Conservation (phyloP, 2,888 invertebrate genomes). For the Melanophora roralis region DNA sequence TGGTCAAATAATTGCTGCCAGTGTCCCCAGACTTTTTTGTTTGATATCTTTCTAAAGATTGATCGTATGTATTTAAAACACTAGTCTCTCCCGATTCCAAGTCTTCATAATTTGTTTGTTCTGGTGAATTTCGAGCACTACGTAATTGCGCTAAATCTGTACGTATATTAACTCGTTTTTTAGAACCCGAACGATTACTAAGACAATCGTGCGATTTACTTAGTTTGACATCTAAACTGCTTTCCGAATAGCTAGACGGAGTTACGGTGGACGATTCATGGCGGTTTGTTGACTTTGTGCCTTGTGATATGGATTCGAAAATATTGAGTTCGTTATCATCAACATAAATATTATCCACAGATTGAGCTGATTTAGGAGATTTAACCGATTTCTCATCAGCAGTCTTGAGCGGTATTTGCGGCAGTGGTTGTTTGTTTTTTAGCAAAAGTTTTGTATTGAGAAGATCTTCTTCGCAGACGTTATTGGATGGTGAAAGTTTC, state of each 20-base stretch:
- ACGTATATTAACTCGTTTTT: conserved; percentile 82
- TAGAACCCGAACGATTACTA: conserved; percentile 78
- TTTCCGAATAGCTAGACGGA: conserved; percentile 76
- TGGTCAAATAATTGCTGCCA: conserved; percentile 79
- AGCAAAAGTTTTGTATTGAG: conserved; percentile 75
- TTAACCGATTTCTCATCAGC: conserved; percentile 59
- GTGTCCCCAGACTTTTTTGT: conserved; percentile 79
- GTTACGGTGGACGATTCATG: conserved; percentile 77
- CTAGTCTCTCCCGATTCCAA: conserved; percentile 76
- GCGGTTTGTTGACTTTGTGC: conserved; percentile 71
- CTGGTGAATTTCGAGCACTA: conserved; percentile 73
- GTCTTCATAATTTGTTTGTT: conserved; percentile 74
- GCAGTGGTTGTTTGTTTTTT: conserved; percentile 78
- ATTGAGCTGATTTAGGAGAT: conserved; percentile 68
- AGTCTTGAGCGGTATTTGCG: conserved; percentile 71
- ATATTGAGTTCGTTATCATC: conserved; percentile 76
- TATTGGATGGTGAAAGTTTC: conserved; percentile 75
- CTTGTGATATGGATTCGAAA: conserved; percentile 74
- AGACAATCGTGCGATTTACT: conserved; percentile 77
- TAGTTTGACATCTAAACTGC: conserved; percentile 75
- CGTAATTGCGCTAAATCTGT: conserved; percentile 78
- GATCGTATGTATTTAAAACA: conserved; percentile 74
- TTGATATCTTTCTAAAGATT: conserved; percentile 79
- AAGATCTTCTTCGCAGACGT: conserved; percentile 75
- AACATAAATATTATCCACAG: conserved; percentile 79